Evolutionary conservation across 2,113 vertebrate genomes (phyloP).

Genomic region (Mohoua ochrocephala): DNA sequence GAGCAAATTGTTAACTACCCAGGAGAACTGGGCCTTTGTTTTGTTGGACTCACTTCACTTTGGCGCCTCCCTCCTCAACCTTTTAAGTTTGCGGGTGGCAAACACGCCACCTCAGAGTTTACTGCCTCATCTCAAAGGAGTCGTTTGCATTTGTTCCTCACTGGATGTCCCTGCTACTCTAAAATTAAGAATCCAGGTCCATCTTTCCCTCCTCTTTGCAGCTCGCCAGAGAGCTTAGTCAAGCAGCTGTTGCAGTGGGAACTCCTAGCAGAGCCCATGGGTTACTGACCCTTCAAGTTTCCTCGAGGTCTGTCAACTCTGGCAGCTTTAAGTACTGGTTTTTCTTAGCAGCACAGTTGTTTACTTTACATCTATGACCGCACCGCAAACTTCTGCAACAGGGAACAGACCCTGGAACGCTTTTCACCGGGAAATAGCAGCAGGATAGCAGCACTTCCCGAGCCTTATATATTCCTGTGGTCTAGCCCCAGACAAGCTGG

Average conservation of each 20-base stretch:
- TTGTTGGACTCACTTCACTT: neutral
- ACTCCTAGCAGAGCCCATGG: neutral
- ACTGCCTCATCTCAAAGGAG: neutral
- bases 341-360: neutral
- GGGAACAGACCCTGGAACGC: neutral
- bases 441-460: neutral
- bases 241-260: neutral
- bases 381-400: neutral
- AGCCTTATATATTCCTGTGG: neutral
- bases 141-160: neutral
- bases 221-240: neutral
- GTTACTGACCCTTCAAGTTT: neutral
- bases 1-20: neutral
- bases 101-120: neutral
- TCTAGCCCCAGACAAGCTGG: neutral
- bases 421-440: neutral
- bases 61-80: neutral
- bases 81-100: neutral
- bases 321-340: neutral
- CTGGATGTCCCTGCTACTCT: neutral
- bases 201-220: neutral
- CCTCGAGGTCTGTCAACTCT: neutral
- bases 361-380: neutral
- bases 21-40: neutral
- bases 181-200: neutral